Base-by-base conservation (phyloP, 2,888 invertebrate species). In the Operophtera brumata region DNA sequence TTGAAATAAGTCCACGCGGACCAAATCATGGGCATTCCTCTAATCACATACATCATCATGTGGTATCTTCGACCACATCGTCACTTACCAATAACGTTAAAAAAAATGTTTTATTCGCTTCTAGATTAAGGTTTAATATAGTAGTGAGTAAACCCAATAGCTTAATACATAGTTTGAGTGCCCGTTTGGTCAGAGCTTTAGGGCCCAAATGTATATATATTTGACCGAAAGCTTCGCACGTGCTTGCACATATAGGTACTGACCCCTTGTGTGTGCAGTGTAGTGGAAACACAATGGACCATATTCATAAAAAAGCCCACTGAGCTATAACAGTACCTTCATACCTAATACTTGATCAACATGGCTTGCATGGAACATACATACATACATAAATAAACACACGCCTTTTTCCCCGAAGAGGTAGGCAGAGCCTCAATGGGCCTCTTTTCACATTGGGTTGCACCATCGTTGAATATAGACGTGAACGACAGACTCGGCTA, bases 231-330 rank as follows among this genome's bases (percentile, higher is more conserved):
- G 45, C 51, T 61, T 47, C 68, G 67, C 73, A 75, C 77, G 75
- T 75, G 73, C 66, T 63, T 71, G 69, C 69, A 67, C 63, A 70
- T 65, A 67, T 66, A n/a, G n/a, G n/a, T n/a, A 52, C 57, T 52
- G 45, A 46, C 36, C 52, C 52, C 35, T 36, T 45, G 37, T 47
- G 20, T 48, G 45, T 52, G 47, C 48, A 57, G 12, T 42, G 36
- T 37, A 0, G 26, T 58, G 66, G 65, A 67, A 73, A 77, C 63
- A 70, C 69, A 78, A 78, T 73, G 61, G 64, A 44, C 59, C 64
- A 67, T 73, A 65, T 64, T 68, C 67, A 67, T 67, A 67, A 36
- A 66, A 66, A 65, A 40, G 37, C 45, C 14, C 41, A 49, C 36
- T 36, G 10, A 12, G 39, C 20, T 44, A 26, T 35, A 32, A 32